Evolutionary conservation across 2,113 vertebrate genomes (phyloP), one percentile per base, ranked within the genome.

Genomic region (Climacteris rufus): DNA sequence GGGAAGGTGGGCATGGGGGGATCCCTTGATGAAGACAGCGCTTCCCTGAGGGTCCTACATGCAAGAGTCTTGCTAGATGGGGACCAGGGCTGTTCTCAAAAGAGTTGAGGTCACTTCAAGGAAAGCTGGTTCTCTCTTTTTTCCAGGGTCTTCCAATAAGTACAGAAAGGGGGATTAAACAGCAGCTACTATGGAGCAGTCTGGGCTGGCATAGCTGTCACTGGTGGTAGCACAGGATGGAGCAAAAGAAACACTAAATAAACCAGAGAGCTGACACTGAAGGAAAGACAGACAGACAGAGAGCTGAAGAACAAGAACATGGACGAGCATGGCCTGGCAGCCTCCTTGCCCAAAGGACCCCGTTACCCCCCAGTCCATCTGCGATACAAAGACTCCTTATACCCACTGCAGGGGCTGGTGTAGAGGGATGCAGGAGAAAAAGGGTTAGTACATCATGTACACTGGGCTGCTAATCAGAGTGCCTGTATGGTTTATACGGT

Each of bases 341-440:
- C 57, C 76, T 90, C 92, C 35, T 74, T 39, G 75, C 69, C 59
- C 50, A 72, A 69, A 91, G 75, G 72, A 80, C 39, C 72, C 69
- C 89, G 33, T 9, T 68, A 9, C 56, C 66, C 80, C 69, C 11
- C 72, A 50, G 6, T 78, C 85, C 88, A 90, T 95, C 96, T 95
- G 95, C 90, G 88, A n/a, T 75, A 19, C 0, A 24, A 54, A 86
- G 92, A 94, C 85, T 90, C 82, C 94, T 96, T 93, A 92, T 97
- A 97, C 96, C 96, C 96, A 96, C 96, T 96, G 96, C 82, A 94
- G 85, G 85, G 90, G 95, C 87, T 96, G 90, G 90, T 92, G 71
- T 92, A 20, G 90, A 95, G 88, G 76, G 63, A 84, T n/a, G 69
- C 2, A 7, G 87, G 83, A 97, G 78, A 78, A 86, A 87, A 96